Evolutionary conservation across 2,888 invertebrate species (phyloP).

Genomic region (Nysson spinosus): DNA sequence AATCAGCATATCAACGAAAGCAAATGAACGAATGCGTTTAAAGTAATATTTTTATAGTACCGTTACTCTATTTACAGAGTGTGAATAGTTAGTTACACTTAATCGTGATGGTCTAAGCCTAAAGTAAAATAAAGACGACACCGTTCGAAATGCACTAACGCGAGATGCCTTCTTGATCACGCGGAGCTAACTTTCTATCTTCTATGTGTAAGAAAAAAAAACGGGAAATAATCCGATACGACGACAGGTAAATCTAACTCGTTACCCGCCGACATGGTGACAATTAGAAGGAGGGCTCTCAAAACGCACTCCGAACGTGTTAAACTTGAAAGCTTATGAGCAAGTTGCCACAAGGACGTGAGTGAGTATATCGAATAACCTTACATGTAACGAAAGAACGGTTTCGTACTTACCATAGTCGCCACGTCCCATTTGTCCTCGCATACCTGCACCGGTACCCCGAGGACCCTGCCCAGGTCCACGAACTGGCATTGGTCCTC

Average conservation of each 20-base stretch:
- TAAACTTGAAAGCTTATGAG: neutral
- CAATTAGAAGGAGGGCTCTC: constrained; percentile 1
- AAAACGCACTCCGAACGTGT: neutral
- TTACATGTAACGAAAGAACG: constrained; percentile 5
- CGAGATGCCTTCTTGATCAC: too few relatives aligned
- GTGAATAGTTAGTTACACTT: too few relatives aligned
- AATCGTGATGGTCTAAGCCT: constrained; percentile 32
- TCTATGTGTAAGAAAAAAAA: too few relatives aligned
- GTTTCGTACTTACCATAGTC: constrained; percentile 89
- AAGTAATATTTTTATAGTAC: too few relatives aligned
- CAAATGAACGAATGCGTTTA: too few relatives aligned
- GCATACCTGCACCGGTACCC: constrained; percentile 80
- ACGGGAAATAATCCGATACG: too few relatives aligned
- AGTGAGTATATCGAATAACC: constrained; percentile 7
- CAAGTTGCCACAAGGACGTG: constrained; percentile 1
- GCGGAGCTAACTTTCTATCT: too few relatives aligned
- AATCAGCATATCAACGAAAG: too few relatives aligned
- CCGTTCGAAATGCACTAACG: too few relatives aligned
- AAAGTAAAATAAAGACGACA: constrained; percentile 7
- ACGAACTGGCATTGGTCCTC: constrained; percentile 83
- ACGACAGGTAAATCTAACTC: too few relatives aligned
- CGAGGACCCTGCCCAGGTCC: constrained; percentile 79
- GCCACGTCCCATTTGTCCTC: constrained; percentile 88
- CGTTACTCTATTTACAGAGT: too few relatives aligned
- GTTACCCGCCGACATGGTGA: too few relatives aligned